Base-by-base conservation (phyloP, 2,113 vertebrate species). In the Leptocoma aspasia region DNA sequence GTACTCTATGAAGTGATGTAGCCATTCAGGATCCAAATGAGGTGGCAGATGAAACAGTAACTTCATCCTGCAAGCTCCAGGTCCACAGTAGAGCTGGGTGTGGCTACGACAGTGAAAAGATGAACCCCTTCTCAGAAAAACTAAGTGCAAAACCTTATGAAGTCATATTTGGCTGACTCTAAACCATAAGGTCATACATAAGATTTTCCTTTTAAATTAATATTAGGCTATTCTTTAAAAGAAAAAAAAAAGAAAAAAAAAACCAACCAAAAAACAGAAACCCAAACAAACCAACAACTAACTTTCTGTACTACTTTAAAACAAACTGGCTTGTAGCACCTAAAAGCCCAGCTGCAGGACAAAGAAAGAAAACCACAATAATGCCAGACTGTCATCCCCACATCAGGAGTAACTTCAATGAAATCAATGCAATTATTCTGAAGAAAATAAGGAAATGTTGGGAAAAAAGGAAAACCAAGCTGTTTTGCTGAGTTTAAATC, bases 1-100 rank as follows among this genome's bases (percentile, higher is more conserved):
- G 37, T 71, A 30, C 33, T 92, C 56, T 56, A 19, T 11, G 56
- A 88, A 64, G 76, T 90, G 75, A 86, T 49, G 60, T 7, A 86
- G 33, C 37, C 41, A 68, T 56, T 59, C 56, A 83, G 50, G 31
- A 86, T 64, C 37, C 35, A 81, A 88, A 93, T 23, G 59, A 88
- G 59, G 85, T 92, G 82, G 63, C 21, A 47, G 20, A 92, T 65
- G 44, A 93, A 95, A 94, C 26, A 89, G 44, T 35, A 94, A 91
- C 24, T 65, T 80, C 33, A 94, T 52, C 50, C 82, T 2, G 0
- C 18, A 83, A 44, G 53, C 13, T 75, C 45, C 57, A 31, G 28
- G 18, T n/a, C 1, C 0, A 37, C 0, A 41, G 42, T 13, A 93
- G 82, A 77, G 54, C 15, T 15, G 5, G 8, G 9, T 13, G 17